Conservation (phyloP, 2,888 invertebrate species). For the Pharmacophagus antenor region DNA sequence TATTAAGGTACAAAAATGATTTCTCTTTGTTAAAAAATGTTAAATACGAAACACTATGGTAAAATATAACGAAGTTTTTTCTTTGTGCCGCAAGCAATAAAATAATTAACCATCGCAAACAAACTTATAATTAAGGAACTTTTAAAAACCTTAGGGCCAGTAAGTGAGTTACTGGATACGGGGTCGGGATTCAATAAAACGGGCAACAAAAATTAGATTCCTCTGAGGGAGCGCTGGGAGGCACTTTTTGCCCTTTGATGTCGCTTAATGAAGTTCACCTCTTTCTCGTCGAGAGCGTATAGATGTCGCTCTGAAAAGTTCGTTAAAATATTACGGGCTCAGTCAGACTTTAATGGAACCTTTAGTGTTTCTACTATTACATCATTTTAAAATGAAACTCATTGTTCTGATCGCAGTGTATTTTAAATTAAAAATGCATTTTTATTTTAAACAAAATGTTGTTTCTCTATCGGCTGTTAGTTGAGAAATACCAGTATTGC, state of each 20-base stretch:
- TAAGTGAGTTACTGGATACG: constrained; percentile 49
- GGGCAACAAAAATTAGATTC: constrained; percentile 70
- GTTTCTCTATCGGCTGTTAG: not conserved
- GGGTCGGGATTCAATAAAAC: constrained; percentile 50
- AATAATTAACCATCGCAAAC: constrained; percentile 48
- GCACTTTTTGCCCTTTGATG: constrained; percentile 62
- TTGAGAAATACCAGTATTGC: not conserved
- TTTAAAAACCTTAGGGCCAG: constrained; percentile 54
- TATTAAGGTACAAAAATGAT: no score
- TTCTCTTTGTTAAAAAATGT: no score
- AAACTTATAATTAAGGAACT: constrained; percentile 46
- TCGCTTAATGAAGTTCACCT: constrained; percentile 56
- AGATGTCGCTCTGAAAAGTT: constrained; percentile 9
- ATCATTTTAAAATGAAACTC: not conserved
- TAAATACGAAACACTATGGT: not conserved
- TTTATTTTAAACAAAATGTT: not conserved
- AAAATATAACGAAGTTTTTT: constrained; percentile 12
- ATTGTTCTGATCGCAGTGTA: not conserved
- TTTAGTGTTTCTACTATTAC: not conserved
- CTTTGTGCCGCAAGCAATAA: constrained; percentile 24
- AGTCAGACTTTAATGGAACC: not conserved
- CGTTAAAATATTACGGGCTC: not conserved
- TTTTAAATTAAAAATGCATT: not conserved
- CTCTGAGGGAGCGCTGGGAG: constrained; percentile 40
- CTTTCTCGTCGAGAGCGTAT: constrained; percentile 39